Percentiles rank a stretch among this genome's conserved stretches.
Conservation (phyloP, 2,888 invertebrate genomes). For the Panzeria rudis region DNA sequence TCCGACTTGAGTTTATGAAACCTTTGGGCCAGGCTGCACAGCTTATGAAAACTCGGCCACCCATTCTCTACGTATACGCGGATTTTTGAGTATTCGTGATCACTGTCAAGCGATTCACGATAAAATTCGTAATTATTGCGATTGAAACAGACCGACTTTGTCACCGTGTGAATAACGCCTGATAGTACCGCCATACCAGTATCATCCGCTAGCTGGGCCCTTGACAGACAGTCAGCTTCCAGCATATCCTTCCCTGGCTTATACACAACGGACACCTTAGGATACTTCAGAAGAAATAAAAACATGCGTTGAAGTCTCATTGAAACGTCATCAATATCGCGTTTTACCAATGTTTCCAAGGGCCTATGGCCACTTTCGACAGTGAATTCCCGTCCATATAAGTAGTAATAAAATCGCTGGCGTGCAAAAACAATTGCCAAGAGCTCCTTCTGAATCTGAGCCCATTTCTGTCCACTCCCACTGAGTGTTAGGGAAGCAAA, state of each 20-base stretch:
- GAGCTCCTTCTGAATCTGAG: too few species aligned
- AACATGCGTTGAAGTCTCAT: neutral
- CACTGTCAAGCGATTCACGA: neutral
- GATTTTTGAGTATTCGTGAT: neutral
- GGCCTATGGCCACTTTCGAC: neutral
- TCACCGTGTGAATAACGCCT: neutral
- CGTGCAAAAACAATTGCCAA: slow-evolving; percentile 73
- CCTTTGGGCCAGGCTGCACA: neutral
- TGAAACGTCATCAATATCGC: neutral
- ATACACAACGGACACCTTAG: neutral
- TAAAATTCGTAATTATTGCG: neutral
- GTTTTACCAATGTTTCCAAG: neutral
- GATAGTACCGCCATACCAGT: neutral
- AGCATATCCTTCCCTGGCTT: neutral
- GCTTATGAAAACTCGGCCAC: neutral
- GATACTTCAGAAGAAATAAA: neutral
- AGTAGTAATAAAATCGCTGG: slow-evolving; percentile 79
- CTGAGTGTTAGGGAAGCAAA: too few species aligned
- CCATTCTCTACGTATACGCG: neutral
- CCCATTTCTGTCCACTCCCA: too few species aligned
- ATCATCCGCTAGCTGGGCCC: neutral
- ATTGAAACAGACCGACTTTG: neutral
- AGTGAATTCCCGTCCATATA: slow-evolving; percentile 11
- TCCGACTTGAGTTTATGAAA: too few species aligned
- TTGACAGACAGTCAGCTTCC: neutral